A percentile compares a stretch with the other conserved stretches of the same genome.
These are phyloP conservation scores for Venturia canescens DNA, from an alignment of 1,140 invertebrate genomes.

Conservation along the genomic window DNA sequence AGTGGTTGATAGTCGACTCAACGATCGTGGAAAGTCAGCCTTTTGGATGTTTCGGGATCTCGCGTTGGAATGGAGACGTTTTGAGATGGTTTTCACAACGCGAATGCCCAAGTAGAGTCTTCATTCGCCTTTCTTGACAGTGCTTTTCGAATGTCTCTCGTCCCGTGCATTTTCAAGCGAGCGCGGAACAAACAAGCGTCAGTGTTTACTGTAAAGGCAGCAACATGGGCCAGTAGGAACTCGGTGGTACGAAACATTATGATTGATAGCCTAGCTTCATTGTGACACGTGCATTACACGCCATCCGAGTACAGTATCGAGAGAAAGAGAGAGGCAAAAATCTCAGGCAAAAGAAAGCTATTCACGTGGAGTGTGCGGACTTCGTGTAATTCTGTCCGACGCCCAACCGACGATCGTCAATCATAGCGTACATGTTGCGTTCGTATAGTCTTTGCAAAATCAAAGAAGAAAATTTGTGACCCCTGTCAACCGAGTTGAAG, in stretches of 20 bases:
- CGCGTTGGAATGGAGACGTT: not conserved
- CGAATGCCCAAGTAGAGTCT: not conserved
- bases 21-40: not conserved
- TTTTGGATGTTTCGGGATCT: not conserved
- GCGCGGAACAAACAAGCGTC: conserved; percentile 13
- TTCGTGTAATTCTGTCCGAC: conserved; percentile 9
- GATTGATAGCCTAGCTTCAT: conserved; percentile 7
- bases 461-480: not conserved
- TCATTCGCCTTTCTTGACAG: not conserved
- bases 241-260: conserved; percentile 23
- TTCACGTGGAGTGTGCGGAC: not conserved
- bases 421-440: not conserved
- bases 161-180: not conserved
- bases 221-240: conserved; percentile 19
- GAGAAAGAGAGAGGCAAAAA: not conserved
- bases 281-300: conserved; percentile 42
- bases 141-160: not conserved
- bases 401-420: conserved; percentile 10
- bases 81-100: not conserved
- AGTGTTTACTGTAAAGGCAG: conserved; percentile 4
- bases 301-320: conserved; percentile 20
- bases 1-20: not conserved
- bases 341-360: not conserved
- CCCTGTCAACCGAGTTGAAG: not conserved
- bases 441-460: not conserved